Evolutionary conservation across 2,888 invertebrate genomes (phyloP), one percentile per base, ranked within the genome.

Genomic region (Carterocephalus palaemon): DNA sequence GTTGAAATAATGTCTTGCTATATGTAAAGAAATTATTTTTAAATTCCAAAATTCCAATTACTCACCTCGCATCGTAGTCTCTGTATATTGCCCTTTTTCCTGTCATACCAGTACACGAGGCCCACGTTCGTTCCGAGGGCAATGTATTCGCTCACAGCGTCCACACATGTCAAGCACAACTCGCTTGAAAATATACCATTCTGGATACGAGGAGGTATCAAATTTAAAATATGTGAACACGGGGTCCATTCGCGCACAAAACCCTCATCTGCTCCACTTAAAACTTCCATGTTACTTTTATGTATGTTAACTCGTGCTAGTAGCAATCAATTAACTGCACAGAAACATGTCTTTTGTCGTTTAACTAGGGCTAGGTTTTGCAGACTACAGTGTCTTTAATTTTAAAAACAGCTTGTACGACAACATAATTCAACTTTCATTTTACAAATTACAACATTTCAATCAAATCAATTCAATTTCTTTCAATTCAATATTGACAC

Each of bases 71-170:
- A 92, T 67, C 92, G 87, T 1, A 97, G 80, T 59, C 93, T 90
- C 65, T 95, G 93, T 51, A 96, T 87, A 56, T 92, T 91, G 37
- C 92, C 92, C 26, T 90, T 92, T 52, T 90, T 90, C 49, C 96
- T 88, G 72, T 95, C 92, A 70, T 92, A 96, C 93, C 96, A 95
- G 72, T 95, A 97, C 15, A 96, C 91, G 41, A 95, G 82, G 1
- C 97, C 96, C 9, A 92, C 90, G 78, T 95, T 95, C 1, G 94
- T 95, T 1, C 96, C 97, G 41, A 97, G 73, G 1, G 93, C 95
- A 52, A 97, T 89, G 70, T 92, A 96, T 59, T 95, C 93, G 9
- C 90, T 89, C 26, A 94, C 89, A n/a, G 90, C 93, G 81, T 95
- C 95, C 24, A 97, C 88, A 66, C 95, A 95, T 1, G 95, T 96